Base-by-base conservation (phyloP, 2,113 vertebrate species). In the Nannobrachium achirus region DNA sequence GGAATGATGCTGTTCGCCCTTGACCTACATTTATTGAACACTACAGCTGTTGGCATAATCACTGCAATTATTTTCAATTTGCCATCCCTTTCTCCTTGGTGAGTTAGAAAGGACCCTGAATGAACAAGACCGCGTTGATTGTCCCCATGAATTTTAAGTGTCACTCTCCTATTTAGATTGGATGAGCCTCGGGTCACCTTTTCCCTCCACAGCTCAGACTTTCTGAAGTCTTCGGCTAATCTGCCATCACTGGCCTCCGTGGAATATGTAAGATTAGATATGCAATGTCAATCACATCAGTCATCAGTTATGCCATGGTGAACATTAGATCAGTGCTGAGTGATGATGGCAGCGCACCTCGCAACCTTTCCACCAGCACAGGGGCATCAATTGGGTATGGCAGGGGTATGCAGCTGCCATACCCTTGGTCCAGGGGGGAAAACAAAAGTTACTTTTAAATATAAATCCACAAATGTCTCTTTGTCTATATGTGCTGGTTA, bases 61-160 rank as follows among this genome's bases (percentile, higher is more conserved):
- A 73, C 76, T 13, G 40, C 78, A 75, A 85, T 89, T 87, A 86
- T 81, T 89, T 89, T 84, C 75, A 87, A 87, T 89, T 89, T 88
- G 56, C 75, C 65, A 44, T n/a, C 70, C 50, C 10, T 75, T 76
- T 79, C 82, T 86, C 74, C 82, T 83, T 83, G 81, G 75, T n/a
- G 6, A 78, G 81, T 86, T 78, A 69, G 60, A 63, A 45, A 67
- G 42, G 61, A 73, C 60, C 69, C 69, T 57, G 71, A 84, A 75
- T 63, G 67, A 81, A 79, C 78, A 77, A 67, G 76, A 72, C 60
- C 61, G 66, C 66, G 39, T 42, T 69, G 73, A 84, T 69, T 69
- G 74, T 85, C 59, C 72, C 70, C 71, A 61, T 75, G 80, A 81
- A 83, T 88, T 81, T 83, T 67, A 85, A 86, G 82, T 81, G 80